Evolutionary conservation across 1,140 invertebrate species (phyloP).

Genomic region (Euschistus heros): DNA sequence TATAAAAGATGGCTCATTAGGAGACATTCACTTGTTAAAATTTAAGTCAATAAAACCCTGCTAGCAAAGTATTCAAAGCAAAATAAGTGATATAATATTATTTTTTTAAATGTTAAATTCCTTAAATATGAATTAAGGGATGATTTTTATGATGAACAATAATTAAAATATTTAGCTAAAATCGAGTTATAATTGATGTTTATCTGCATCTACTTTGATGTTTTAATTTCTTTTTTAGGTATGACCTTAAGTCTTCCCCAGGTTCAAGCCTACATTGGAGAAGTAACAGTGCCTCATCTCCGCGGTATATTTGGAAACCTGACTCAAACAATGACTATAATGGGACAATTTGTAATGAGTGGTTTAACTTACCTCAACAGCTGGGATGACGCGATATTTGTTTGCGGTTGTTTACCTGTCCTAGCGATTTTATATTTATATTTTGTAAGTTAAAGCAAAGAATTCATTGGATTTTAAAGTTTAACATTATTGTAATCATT

Average conservation of each 20-base stretch:
- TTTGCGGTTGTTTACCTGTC: background rate
- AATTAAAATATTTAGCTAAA: too few species aligned
- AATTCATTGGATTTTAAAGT: background rate
- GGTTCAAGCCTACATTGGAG: background rate
- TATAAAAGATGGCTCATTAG: too few species aligned
- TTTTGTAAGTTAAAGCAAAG: background rate
- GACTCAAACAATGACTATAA: background rate
- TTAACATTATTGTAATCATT: background rate
- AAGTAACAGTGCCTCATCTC: background rate
- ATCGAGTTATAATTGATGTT: too few species aligned
- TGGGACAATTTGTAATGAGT: background rate
- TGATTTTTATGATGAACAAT: too few species aligned
- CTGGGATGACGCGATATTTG: background rate
- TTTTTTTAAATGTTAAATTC: too few species aligned
- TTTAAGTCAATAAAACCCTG: too few species aligned
- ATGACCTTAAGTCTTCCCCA: background rate
- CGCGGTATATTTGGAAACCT: background rate
- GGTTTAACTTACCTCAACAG: background rate
- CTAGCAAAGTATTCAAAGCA: too few species aligned
- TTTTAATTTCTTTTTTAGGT: background rate
- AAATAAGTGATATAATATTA: too few species aligned
- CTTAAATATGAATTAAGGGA: too few species aligned
- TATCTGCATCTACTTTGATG: too few species aligned
- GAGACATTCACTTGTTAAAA: too few species aligned
- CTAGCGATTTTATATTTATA: background rate